Evolutionary conservation across 2,888 invertebrate species (phyloP).

Genomic region (Callimorpha dominula): DNA sequence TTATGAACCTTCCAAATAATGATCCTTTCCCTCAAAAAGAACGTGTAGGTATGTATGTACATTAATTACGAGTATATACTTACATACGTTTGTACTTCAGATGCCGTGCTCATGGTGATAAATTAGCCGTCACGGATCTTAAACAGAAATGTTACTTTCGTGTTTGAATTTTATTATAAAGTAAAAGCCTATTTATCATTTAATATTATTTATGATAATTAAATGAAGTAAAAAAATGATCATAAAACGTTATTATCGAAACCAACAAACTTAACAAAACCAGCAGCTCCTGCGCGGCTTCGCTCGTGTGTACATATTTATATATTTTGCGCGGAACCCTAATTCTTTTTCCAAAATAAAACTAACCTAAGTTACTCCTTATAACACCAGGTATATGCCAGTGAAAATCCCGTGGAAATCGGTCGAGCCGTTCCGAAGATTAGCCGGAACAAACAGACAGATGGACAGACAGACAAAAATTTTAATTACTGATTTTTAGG

Average conservation of each 20-base stretch:
- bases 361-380: too few species aligned
- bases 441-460: too few species aligned
- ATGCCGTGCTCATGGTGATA: not conserved
- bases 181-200: not conserved
- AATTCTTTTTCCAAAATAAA: too few species aligned
- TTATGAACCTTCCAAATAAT: not conserved
- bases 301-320: too few species aligned
- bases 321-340: too few species aligned
- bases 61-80: not conserved
- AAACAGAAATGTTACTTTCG: not conserved
- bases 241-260: not conserved
- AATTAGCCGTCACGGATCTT: not conserved
- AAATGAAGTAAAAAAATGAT: not conserved
- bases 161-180: not conserved
- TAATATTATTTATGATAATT: conserved; percentile 3
- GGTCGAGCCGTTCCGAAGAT: too few species aligned
- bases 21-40: not conserved
- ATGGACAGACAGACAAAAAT: too few species aligned
- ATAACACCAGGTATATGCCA: too few species aligned
- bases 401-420: too few species aligned
- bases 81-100: not conserved
- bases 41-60: not conserved
- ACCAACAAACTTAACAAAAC: not conserved
- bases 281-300: too few species aligned
- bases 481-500: too few species aligned